phyloP scores from a whole-genome alignment of 2,113 vertebrate genomes.

The Sakesphorus luctuosus region DNA sequence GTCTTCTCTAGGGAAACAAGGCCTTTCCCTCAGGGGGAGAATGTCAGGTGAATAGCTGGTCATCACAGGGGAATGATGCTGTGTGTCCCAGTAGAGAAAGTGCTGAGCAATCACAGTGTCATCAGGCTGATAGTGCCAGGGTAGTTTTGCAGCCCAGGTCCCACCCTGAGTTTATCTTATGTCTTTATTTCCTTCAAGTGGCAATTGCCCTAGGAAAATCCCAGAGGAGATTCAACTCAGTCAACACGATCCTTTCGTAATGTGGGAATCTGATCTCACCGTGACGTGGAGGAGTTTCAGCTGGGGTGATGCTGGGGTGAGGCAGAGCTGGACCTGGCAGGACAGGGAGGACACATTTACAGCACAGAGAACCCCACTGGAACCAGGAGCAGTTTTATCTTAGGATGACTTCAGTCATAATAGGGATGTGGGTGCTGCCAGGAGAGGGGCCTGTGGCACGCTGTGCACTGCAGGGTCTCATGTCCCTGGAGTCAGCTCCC shows the following conservation, averaged over 20 bases:
- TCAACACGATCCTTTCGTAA: neutral
- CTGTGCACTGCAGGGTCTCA: rapidly evolving
- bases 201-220: neutral
- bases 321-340: neutral
- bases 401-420: rapidly evolving
- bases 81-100: neutral
- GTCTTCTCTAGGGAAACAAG: neutral
- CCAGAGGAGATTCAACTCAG: neutral
- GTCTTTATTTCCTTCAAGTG: conserved; percentile 10
- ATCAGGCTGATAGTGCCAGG: neutral
- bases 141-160: neutral
- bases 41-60: neutral
- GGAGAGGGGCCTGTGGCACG: neutral
- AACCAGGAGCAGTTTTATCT: neutral
- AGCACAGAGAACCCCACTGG: neutral
- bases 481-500: rapidly evolving
- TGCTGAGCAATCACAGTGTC: neutral
- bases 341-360: neutral
- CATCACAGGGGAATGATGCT: neutral
- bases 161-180: neutral
- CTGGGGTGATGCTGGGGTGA: neutral
- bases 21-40: neutral
- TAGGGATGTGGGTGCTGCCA: rapidly evolving
- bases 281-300: conserved; percentile 31
- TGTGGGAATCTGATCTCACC: conserved; percentile 18